Conservation (phyloP, 2,888 invertebrate species). For the Clistopyga incitator region DNA sequence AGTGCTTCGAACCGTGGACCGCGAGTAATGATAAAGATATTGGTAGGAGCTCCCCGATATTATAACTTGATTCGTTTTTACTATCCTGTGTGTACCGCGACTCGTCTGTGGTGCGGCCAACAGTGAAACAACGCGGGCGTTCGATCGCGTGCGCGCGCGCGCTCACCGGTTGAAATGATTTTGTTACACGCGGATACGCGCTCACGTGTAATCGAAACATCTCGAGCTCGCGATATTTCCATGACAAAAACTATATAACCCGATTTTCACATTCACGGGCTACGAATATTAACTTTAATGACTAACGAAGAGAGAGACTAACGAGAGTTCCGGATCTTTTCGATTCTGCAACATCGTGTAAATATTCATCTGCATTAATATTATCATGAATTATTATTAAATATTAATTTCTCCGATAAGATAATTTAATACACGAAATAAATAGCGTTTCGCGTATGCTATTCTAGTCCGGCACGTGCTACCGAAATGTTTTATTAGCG, state of each 20-base stretch:
- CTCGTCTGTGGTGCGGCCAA: not conserved
- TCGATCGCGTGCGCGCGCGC: not conserved
- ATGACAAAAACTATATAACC: conserved; percentile 54
- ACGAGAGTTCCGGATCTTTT: conserved; percentile 56
- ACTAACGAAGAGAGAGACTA: conserved; percentile 44
- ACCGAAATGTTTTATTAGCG: conserved; percentile 59
- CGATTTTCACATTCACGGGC: conserved; percentile 45
- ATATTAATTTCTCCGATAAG: conserved; percentile 48
- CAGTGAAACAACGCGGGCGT: not conserved
- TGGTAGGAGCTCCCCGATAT: conserved; percentile 34
- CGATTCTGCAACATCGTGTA: conserved; percentile 62
- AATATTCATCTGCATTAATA: conserved; percentile 54
- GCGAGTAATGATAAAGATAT: conserved; percentile 39
- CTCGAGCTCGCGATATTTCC: conserved; percentile 44
- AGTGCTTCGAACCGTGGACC: conserved; percentile 35
- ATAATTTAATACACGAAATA: conserved; percentile 49
- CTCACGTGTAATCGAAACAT: conserved; percentile 1
- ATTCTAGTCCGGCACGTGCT: conserved; percentile 75
- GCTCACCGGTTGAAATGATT: not conserved
- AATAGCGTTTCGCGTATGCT: conserved; percentile 65
- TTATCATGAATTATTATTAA: conserved; percentile 31
- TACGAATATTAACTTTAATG: conserved; percentile 48
- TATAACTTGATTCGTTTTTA: conserved; percentile 24
- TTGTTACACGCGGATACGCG: not conserved
- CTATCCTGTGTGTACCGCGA: conserved; percentile 8